phyloP scores from a whole-genome alignment of 2,797 vertebrate species.

The Dendrocincla fuliginosa region DNA sequence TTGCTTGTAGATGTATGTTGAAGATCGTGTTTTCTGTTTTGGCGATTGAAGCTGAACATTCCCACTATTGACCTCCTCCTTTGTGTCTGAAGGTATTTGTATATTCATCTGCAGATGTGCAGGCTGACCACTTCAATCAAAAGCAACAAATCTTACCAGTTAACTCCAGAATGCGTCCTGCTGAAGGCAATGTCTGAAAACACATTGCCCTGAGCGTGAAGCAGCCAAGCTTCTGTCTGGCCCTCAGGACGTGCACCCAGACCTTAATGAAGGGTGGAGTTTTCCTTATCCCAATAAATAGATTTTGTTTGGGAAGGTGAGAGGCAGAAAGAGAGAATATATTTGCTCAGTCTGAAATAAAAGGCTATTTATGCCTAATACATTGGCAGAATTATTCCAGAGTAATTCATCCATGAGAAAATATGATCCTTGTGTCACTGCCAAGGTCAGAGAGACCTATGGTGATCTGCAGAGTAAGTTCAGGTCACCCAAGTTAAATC shows the following conservation, averaged over 20 bases:
- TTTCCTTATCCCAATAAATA: constrained; percentile 54
- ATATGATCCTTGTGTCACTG: constrained; percentile 52
- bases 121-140: not conserved
- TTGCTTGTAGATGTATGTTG: not conserved
- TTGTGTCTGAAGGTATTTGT: not conserved
- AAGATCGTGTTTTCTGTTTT: not conserved
- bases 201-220: not conserved
- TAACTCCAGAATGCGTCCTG: not conserved
- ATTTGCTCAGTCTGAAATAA: constrained; percentile 35
- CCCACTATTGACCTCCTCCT: not conserved
- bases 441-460: constrained; percentile 61
- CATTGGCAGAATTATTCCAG: constrained; percentile 62
- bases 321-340: constrained; percentile 13
- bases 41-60: not conserved
- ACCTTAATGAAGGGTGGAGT: not conserved
- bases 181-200: constrained; percentile 17
- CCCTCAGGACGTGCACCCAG: not conserved
- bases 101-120: not conserved
- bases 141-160: not conserved
- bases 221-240: constrained; percentile 16
- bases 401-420: constrained; percentile 61
- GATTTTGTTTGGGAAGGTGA: constrained; percentile 24
- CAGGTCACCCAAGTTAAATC: constrained; percentile 58
- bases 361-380: constrained; percentile 61
- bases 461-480: constrained; percentile 42